Evolutionary conservation across 2,888 invertebrate genomes (phyloP), one percentile per base, ranked within the genome.

Genomic region (Drosophila ustulata): DNA sequence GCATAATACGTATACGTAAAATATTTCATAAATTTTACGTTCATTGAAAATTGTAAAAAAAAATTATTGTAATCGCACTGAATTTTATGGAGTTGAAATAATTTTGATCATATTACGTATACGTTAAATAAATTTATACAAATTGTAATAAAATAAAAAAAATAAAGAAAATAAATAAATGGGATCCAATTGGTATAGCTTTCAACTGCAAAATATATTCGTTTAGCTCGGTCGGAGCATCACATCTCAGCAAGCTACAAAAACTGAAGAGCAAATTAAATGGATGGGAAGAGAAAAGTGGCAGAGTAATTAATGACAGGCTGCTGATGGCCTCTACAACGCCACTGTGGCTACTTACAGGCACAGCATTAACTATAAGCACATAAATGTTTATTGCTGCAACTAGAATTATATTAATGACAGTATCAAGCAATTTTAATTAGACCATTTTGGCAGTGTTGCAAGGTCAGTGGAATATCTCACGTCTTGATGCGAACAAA

Each of bases 401-500:
- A 55, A n/a, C 43, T 55, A 45, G 25, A 55, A 32, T 34, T 45
- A 32, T 45, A 13, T 45, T 55, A 45, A 55, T 32, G 45, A 45
- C 13, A 45, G 45, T 45, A 45, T 32, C 32, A 45, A 32, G 25
- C 45, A 34, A 45, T 45, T 55, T 55, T 55, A 55, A 55, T 55
- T 45, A 34, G 9, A 25, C 6, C 6, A 34, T 45, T 55, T 8
- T 3, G 13, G 28, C 18, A 37, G 4, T 34, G 30, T 8, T 8
- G 3, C 25, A 32, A 45, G 4, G n/a, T n/a, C 3, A n/a, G 23
- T 3, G 3, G 13, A 41, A 41, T 25, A 4, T 11, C 6, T 34
- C 0, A n/a, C 0, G 23, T 23, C 34, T 34, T n/a, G 34, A 34
- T 25, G 1, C 13, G 7, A 18, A 18, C 18, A 18, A 18, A 8